Evolutionary conservation across 2,888 invertebrate species (phyloP).

Genomic region (Papilio gigon): DNA sequence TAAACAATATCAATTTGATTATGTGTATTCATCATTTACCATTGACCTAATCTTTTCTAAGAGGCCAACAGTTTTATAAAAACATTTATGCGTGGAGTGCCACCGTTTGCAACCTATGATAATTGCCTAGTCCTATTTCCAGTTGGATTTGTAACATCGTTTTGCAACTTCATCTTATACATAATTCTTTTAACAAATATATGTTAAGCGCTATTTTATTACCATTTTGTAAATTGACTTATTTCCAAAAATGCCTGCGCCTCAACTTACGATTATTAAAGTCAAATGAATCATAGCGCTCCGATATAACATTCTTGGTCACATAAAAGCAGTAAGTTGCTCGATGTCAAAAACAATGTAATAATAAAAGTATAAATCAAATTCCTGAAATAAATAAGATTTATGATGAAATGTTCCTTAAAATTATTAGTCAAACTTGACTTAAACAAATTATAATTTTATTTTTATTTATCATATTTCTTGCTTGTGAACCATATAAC

Average conservation of each 20-base stretch:
- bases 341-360: not conserved
- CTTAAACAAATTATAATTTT: not conserved
- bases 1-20: no score
- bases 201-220: not conserved
- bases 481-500: no score
- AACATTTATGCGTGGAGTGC: no score
- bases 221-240: not conserved
- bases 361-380: not conserved
- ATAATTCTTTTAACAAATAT: no score
- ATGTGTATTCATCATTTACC: no score
- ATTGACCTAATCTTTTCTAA: no score
- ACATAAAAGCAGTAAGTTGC: conserved; percentile 2
- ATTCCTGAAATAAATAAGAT: not conserved
- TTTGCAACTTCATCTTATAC: no score
- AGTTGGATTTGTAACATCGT: no score
- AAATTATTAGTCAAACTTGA: not conserved
- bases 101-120: no score
- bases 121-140: no score
- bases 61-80: no score
- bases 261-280: conserved; percentile 12
- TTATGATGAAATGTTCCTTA: not conserved
- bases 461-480: no score
- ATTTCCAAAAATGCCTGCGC: not conserved
- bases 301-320: conserved; percentile 1
- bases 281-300: not conserved